Evolutionary conservation across 2,888 invertebrate species (phyloP), one percentile per base, ranked within the genome.

Genomic region (Euplexia lucipara): DNA sequence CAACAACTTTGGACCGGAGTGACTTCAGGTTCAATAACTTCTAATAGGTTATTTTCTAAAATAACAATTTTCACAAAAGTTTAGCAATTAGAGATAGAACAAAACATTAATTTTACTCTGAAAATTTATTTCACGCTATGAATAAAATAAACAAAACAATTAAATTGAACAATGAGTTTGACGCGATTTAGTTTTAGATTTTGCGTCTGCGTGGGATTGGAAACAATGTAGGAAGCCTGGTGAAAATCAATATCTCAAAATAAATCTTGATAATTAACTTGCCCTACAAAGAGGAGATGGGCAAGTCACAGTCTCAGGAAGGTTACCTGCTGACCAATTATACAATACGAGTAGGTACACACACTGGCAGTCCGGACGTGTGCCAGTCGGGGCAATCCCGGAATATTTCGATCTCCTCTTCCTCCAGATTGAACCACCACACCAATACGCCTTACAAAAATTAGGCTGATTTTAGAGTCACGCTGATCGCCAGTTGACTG

Each of bases 101-200:
- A 53, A 64, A 66, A 41, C 34, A 30, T 35, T 14, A 37, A 41
- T 47, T 72, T 20, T n/a, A 42, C 32, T 3, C 4, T 35, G 30
- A 22, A 70, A 37, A 30, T 18, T 34, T 32, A 51, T 72, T 72
- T 71, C 30, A 39, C 10, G 51, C 16, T 30, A 42, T 14, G 8
- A 54, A 71, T 54, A 42, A 20, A 70, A 70, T 39, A 37, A 63
- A 18, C 16, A 63, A 30, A 63, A n/a, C 16, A 53, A 49, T 44
- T 44, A 37, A 30, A 44, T 34, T 42, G 0, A 26, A 37, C 14
- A 44, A 26, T 44, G 1, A 41, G 42, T 48, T 48, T 22, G 32
- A 8, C 14, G 18, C n/a, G 48, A 48, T 44, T 69, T 6, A 2
- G 14, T 42, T 66, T 42, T 32, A 12, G 9, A 37, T 30, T 37